Base-by-base conservation (phyloP, 2,888 invertebrate species). In the Drosophila seclusa region DNA sequence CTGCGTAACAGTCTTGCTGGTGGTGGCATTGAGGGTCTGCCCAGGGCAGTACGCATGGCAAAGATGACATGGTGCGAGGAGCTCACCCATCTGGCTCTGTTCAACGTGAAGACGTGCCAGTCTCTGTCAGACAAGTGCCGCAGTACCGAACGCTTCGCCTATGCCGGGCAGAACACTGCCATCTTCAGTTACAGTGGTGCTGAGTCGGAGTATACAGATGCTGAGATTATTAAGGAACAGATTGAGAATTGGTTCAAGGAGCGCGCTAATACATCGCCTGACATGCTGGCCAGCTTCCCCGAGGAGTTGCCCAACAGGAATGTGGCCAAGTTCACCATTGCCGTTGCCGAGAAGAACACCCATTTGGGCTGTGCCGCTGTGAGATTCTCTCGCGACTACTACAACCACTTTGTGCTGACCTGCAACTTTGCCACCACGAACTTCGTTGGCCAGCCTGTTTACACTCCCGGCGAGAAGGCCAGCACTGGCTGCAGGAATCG, bases 51-150 rank as follows among this genome's bases (percentile, higher is more conserved):
- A 0, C 84, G 86, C 11, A 87, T 87, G 86, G 86, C 87, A 16
- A 83, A 86, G 62, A 87, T 87, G 81, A 55, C 68, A 2, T 87
- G 87, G 86, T 78, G 80, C 54, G 73, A 80, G 31, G 87, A 87
- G 55, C 77, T 87, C 7, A 58, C 82, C 18, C 60, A 73, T 24
- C 45, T 87, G 67, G 87, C 87, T 0, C 45, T 68, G 0, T 55
- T 69, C 6, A 86, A 86, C 68, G 87, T 82, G 13, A 82, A 82
- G 63, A 84, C 83, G 7, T 87, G 87, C 49, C 67, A 69, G 24
- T 84, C 83, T 29, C 18, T 76, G 55, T 68, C 78, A 13, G 83
- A 83, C 34, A 82, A 82, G 49, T 84, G 83, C 45, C 84, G 82
- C 66, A 82, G 80, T 36, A 84, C 83, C 1, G 85, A 84, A n/a